Percentiles rank a stretch among this genome's conserved stretches.
Evolutionary conservation across 2,888 invertebrate species (phyloP).

Genomic region (Lasioglossum calceatum): DNA sequence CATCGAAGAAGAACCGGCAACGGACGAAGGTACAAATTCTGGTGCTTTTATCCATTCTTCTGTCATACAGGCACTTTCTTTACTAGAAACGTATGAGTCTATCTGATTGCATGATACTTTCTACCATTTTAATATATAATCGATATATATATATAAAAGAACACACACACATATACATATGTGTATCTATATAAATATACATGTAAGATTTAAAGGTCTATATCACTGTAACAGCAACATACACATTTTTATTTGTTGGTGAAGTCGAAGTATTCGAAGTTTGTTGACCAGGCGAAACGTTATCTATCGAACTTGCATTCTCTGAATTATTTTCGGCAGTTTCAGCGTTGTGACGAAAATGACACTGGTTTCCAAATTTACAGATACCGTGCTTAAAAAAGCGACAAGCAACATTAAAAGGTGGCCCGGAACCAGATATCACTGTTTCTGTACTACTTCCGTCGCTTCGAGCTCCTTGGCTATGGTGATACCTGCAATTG

Average conservation of each 20-base stretch:
- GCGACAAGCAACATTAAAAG: conserved; percentile 70
- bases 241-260: conserved; percentile 57
- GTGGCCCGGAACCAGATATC: conserved; percentile 57
- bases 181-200: neutral
- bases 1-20: conserved; percentile 68
- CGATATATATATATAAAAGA: neutral
- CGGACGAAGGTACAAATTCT: conserved; percentile 85
- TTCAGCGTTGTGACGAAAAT: conserved; percentile 75
- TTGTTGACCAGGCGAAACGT: conserved; percentile 66
- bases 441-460: conserved; percentile 63
- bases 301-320: conserved; percentile 64
- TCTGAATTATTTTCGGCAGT: conserved; percentile 42
- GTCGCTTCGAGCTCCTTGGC: conserved; percentile 71
- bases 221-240: conserved; percentile 36
- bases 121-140: conserved; percentile 8
- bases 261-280: conserved; percentile 61
- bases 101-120: neutral
- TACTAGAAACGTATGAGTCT: conserved; percentile 46
- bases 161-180: neutral
- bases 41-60: conserved; percentile 86
- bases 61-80: conserved; percentile 53
- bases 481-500: conserved; percentile 81
- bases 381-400: conserved; percentile 82
- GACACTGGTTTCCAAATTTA: conserved; percentile 79
- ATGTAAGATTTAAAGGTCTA: conserved; percentile 5